Evolutionary conservation across 2,888 invertebrate genomes (phyloP).

Genomic region (Buathra laborator): DNA sequence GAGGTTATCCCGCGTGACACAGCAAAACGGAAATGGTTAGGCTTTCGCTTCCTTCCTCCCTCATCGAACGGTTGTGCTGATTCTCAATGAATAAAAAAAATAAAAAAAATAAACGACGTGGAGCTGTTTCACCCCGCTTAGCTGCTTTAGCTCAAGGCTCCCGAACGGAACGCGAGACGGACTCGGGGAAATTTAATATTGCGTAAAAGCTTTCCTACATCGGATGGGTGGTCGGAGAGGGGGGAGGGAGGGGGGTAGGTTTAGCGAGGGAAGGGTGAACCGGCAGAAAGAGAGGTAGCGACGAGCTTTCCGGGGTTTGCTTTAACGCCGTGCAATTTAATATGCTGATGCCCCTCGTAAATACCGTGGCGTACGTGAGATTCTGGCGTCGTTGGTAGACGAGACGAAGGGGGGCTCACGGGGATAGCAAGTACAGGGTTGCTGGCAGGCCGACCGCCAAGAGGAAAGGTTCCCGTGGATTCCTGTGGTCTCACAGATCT

Average conservation of each 20-base stretch:
- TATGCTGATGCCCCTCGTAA: conserved; percentile 73
- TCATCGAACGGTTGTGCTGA: conserved; percentile 5
- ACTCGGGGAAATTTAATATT: conserved; percentile 68
- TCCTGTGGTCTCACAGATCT: conserved; percentile 23
- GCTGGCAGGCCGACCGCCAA: conserved; percentile 25
- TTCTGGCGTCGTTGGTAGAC: conserved; percentile 35
- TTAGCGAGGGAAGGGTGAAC: conserved; percentile 24
- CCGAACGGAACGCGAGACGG: conserved; percentile 31
- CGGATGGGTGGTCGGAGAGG: conserved; percentile 41
- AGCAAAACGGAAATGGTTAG: conserved; percentile 2
- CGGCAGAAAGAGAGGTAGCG: conserved; percentile 38
- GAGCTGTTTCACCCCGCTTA: not conserved
- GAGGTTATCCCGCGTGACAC: not conserved
- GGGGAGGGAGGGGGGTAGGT: conserved; percentile 31
- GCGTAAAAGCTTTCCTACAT: conserved; percentile 73
- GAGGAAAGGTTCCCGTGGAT: conserved; percentile 53
- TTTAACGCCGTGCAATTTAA: conserved; percentile 73
- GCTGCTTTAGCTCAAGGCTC: not conserved
- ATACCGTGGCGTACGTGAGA: conserved; percentile 69
- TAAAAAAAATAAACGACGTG: conserved; percentile 41
- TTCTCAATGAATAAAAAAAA: conserved; percentile 40
- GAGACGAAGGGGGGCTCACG: conserved; percentile 14
- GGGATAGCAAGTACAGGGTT: not conserved
- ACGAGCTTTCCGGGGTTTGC: conserved; percentile 67
- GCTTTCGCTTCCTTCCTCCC: not conserved